phyloP scores from a whole-genome alignment of 2,113 vertebrate species.

The Seriola quinqueradiata region DNA sequence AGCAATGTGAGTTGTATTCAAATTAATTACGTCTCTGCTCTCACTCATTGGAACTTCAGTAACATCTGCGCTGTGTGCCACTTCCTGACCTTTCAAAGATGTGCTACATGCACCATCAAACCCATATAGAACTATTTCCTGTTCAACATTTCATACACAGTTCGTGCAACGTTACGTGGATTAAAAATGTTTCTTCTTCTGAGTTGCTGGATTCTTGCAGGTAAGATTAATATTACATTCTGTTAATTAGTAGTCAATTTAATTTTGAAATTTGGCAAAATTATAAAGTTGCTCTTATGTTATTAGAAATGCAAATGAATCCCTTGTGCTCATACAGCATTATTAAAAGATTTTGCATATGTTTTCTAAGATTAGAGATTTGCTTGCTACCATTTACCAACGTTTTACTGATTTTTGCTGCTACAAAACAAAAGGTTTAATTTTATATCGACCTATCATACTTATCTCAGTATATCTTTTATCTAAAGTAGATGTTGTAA shows the following conservation, averaged over 20 bases:
- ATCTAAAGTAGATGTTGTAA: background rate
- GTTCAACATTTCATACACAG: accelerated
- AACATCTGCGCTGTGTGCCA: accelerated
- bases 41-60: background rate
- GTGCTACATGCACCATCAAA: accelerated
- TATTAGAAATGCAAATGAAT: too few species aligned
- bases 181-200: conserved; percentile 52
- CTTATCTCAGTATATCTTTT: too few species aligned
- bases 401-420: too few species aligned
- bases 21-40: background rate
- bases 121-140: background rate
- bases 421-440: too few species aligned
- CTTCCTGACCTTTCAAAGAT: background rate
- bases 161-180: too few species aligned
- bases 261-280: background rate
- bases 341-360: too few species aligned
- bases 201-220: conserved; percentile 39
- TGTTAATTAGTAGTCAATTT: too few species aligned
- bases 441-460: too few species aligned
- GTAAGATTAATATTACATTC: conserved; percentile 25
- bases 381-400: too few species aligned
- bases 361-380: too few species aligned
- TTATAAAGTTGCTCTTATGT: too few species aligned
- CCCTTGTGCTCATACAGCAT: too few species aligned
- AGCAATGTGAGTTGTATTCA: background rate